Base-by-base conservation (phyloP, 2,113 vertebrate species). In the Myocastor coypus region DNA sequence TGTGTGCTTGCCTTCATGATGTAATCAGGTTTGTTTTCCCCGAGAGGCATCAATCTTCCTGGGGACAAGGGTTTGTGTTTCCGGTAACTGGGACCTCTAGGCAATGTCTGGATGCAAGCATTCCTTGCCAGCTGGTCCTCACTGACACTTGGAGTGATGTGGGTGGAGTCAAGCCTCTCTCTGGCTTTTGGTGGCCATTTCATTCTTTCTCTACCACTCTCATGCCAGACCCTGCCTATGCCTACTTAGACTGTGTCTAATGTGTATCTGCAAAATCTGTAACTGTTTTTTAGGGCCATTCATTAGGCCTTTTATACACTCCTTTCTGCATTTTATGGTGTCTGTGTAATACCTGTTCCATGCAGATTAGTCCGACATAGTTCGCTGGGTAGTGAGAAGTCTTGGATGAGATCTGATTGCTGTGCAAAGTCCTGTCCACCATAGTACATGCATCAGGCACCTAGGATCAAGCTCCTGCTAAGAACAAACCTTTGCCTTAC, bases 121-220 rank as follows among this genome's bases (percentile, higher is more conserved):
- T 28, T 68, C 0, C 26, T 13, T 1, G 3, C 26, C 69, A 22
- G 3, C 1, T 34, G 19, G 1, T 85, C 32, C 34, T n/a, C 9
- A 0, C 0, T 8, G 28, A 19, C 20, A 20, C 13, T 8, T 16
- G 2, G 50, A 14, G 13, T 50, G 59, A 52, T 12, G 17, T 22
- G 5, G 77, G 22, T 8, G 80, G n/a, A 6, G 9, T 1, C 30
- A n/a, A 28, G 14, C 52, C 28, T 78, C 59, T 46, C 57, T 50
- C 1, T 0, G 37, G 63, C 52, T 30, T 32, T 37, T 12, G 14
- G 0, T 0, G 5, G 83, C 22, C 22, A 1, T 13, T 10, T 0
- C 0, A 1, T 14, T 55, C 6, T 3, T 1, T 20, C 37, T 34
- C 50, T 9, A 14, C 52, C 3, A 17, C 1, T 3, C 68, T 17